Evolutionary conservation across 2,888 invertebrate genomes (phyloP), one percentile per base, ranked within the genome.

Genomic region (Sarcophaga carnaria): DNA sequence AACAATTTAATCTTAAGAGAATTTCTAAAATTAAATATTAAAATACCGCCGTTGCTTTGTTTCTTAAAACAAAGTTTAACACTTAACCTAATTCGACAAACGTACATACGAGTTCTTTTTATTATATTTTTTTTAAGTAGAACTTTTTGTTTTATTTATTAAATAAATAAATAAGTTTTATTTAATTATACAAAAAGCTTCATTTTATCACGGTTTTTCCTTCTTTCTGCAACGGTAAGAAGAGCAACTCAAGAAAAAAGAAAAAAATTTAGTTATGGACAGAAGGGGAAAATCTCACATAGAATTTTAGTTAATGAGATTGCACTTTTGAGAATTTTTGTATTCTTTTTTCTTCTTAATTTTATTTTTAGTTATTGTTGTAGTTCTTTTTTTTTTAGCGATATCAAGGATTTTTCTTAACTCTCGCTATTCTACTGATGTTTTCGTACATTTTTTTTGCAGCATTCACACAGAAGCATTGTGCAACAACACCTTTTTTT

Each of bases 231-330:
- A 84, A 74, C 37, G 17, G 11, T 12, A 59, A 27, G 10, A 37
- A 37, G 37, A 37, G 37, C 8, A 37, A 37, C 2, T 10, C 8
- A 37, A 37, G 37, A 17, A 62, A 62, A 64, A 12, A 63, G 45
- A n/a, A 11, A 63, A 45, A 11, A 63, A 22, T 17, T 14, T 12
- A 62, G 22, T 60, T 60, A 17, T 12, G 47, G 69, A 4, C 47
- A 20, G 71, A 25, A 45, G 37, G 49, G 59, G 12, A 54, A 85
- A 74, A 49, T 72, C 59, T 37, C 12, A 77, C 60, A 77, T n/a
- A 60, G 66, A 80, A 77, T 77, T 83, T 83, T 77, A 83, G 83
- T 86, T 86, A 86, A 86, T 86, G 86, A 83, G 86, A 80, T 83
- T 86, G 80, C 83, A 80, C 86, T 83, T 86, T 80, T 83, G 69